Conservation (phyloP, 1,140 invertebrate genomes). For the Trichogramma pretiosum region DNA sequence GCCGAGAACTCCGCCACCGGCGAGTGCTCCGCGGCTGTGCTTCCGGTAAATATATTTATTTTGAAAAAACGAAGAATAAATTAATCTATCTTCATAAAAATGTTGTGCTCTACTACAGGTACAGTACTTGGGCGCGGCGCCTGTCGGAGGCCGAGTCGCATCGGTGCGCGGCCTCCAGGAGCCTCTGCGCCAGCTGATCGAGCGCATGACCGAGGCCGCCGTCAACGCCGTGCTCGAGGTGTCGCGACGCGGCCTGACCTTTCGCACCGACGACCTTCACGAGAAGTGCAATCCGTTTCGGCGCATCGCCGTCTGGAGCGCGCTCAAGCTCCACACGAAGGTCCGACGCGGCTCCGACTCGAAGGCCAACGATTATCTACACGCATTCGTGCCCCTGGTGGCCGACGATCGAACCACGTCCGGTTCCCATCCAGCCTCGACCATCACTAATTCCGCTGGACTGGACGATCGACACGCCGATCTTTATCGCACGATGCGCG, state of each 20-base stretch:
- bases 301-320: slow-evolving; percentile 83
- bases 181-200: slow-evolving; percentile 63
- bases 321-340: slow-evolving; percentile 28
- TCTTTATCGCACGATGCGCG: slow-evolving; percentile 39
- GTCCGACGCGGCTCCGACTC: not conserved
- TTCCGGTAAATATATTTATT: slow-evolving; percentile 29
- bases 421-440: not conserved
- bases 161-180: slow-evolving; percentile 72
- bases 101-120: slow-evolving; percentile 51
- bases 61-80: not conserved
- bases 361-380: slow-evolving; percentile 39
- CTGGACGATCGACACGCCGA: slow-evolving; percentile 41
- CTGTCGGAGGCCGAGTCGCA: slow-evolving; percentile 67
- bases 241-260: slow-evolving; percentile 37
- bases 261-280: slow-evolving; percentile 30
- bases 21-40: slow-evolving; percentile 41
- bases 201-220: slow-evolving; percentile 30
- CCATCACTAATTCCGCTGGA: slow-evolving; percentile 19
- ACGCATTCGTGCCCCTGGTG: slow-evolving; percentile 77
- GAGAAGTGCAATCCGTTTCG: slow-evolving; percentile 60
- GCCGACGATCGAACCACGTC: slow-evolving; percentile 50
- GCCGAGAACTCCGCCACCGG: slow-evolving; percentile 51
- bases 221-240: slow-evolving; percentile 38
- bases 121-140: slow-evolving; percentile 72
- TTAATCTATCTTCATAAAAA: not conserved